Base-by-base conservation (phyloP, 2,113 vertebrate species). In the Sphyrna mokarran region DNA sequence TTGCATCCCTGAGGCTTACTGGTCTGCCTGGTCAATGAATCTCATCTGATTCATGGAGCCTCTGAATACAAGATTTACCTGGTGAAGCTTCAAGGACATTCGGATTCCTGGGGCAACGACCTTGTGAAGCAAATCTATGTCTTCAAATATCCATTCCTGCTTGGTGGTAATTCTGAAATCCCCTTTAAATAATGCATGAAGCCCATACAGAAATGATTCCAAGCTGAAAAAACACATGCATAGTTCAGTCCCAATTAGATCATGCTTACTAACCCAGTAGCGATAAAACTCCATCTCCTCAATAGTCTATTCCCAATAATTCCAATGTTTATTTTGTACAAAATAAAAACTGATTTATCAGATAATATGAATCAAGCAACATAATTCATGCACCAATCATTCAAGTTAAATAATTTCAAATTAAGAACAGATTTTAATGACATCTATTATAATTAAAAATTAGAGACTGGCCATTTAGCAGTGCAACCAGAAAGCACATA, bases 81-180 rank as follows among this genome's bases (percentile, higher is more conserved):
- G 99, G 96, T 99, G 99, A 48, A 99, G 98, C 96, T 99, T 99
- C 96, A 99, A 97, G 95, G 99, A 99, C 99, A 99, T 99, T 96
- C 99, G 97, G 83, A 99, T 98, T 0, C 98, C 99, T 0, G 99
- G 99, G n/a, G 98, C 98, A 26, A 99, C 98, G 3, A 99, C 98
- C 96, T 98, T 99, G 96, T 99, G 99, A 95, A 99, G 96, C 0
- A 99, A 97, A 96, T 99, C 99, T 97, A 99, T 98, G 96, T 99
- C 99, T 3, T 98, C 97, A 95, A 99, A 99, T 18, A 99, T 98
- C 99, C 99, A 99, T 97, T 99, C 99, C 0, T 99, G 99, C 95
- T 98, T 98, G 0, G 98, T 97, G 9, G 99, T 97, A 85, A 99
- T 98, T 96, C 99, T 97, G 96, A 99, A 99, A 97, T 99, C 99